phyloP scores from a whole-genome alignment of 2,113 vertebrate genomes.

The Ibidorhyncha struthersii region DNA sequence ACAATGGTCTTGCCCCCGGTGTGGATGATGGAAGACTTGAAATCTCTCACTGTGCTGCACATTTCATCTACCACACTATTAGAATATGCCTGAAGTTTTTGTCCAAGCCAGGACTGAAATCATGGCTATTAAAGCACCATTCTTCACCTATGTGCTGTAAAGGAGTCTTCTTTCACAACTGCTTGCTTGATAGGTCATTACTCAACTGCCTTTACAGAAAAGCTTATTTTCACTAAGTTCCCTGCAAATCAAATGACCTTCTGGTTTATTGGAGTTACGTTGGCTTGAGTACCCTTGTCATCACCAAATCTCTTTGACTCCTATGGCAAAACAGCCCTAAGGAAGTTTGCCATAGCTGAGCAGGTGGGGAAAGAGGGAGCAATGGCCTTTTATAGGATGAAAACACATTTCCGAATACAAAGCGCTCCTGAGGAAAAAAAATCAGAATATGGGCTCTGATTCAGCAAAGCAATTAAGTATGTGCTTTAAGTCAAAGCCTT shows the following conservation, averaged over 20 bases:
- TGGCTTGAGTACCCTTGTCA: not conserved
- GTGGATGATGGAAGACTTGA: not conserved
- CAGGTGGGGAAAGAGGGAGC: not conserved
- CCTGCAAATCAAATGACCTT: not conserved
- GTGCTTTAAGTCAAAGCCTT: slow-evolving; percentile 37
- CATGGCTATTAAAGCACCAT: not conserved
- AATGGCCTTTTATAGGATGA: not conserved
- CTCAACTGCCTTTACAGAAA: not conserved
- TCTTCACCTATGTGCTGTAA: not conserved
- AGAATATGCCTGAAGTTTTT: not conserved
- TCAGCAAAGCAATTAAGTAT: slow-evolving; percentile 59
- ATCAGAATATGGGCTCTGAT: slow-evolving; percentile 36
- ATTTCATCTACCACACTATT: not conserved
- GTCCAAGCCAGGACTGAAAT: not conserved
- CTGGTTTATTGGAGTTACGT: not conserved
- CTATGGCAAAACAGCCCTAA: not conserved
- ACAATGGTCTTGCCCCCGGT: accelerated
- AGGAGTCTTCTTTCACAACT: not conserved
- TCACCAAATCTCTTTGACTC: not conserved
- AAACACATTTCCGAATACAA: not conserved
- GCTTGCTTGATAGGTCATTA: slow-evolving; percentile 13
- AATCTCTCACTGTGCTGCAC: not conserved
- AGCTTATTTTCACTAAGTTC: not conserved
- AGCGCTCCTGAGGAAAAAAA: not conserved
- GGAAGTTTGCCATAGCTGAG: not conserved